phyloP scores from a whole-genome alignment of 2,797 vertebrate genomes.

The Notoglanidium macrostoma region DNA sequence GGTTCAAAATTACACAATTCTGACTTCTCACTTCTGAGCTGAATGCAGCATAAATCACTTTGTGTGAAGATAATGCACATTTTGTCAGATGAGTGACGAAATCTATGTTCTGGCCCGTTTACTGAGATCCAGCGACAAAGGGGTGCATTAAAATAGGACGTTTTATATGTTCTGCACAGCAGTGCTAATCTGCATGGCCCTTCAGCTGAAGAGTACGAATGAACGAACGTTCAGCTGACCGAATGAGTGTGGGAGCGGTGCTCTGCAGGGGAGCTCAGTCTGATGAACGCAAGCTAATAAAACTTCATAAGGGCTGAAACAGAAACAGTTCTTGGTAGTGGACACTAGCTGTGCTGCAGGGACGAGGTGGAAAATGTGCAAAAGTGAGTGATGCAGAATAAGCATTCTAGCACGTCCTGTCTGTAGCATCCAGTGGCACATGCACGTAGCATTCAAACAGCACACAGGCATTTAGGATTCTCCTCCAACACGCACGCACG shows the following conservation, averaged over 20 bases:
- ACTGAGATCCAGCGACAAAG: background rate
- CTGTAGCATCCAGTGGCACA: constrained; percentile 66
- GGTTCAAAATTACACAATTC: background rate
- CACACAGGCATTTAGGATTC: constrained; percentile 65
- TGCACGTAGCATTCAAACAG: constrained; percentile 69
- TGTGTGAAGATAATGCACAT: background rate
- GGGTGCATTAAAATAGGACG: background rate
- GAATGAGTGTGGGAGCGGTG: background rate
- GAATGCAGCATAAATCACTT: background rate
- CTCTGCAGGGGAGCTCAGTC: background rate
- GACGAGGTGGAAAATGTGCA: constrained; percentile 20
- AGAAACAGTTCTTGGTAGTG: background rate
- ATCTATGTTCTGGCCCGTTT: too few relatives aligned
- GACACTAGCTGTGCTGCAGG: background rate
- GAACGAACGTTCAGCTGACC: background rate
- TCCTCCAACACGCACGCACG: constrained; percentile 23
- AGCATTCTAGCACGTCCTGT: constrained; percentile 55
- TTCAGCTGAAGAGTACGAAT: too few relatives aligned
- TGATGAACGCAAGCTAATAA: background rate
- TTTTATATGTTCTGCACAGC: background rate
- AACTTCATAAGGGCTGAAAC: background rate
- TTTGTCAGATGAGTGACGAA: background rate
- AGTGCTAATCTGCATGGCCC: too few relatives aligned
- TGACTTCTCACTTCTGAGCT: background rate
- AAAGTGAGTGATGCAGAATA: constrained; percentile 62